Evolutionary conservation across 2,797 vertebrate species (phyloP), one percentile per base, ranked within the genome.

Genomic region (Bucorvus abyssinicus): DNA sequence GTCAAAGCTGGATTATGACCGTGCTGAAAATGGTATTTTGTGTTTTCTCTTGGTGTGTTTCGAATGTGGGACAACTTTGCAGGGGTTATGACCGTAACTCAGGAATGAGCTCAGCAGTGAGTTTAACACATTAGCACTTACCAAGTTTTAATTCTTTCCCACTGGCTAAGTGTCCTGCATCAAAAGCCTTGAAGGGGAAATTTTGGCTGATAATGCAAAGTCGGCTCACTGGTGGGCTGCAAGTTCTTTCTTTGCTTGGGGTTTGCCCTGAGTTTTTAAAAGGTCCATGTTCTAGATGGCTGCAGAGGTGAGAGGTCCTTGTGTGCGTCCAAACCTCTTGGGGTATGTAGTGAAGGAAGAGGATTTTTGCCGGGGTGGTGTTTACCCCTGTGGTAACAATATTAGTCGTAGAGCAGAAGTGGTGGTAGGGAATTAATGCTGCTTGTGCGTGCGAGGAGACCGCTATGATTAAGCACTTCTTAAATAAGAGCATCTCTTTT

Each of bases 131-230:
- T 95, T 61, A 96, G 40, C 84, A 57, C 59, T 55, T 71, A 84
- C 6, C 78, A 93, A 40, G 30, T 89, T 86, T 86, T 75, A 67
- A 50, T 92, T 85, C 71, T 76, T 85, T 96, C 79, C 85, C 87
- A 73, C 86, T 76, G 8, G 88, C 81, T 36, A 71, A 81, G 97
- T 98, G 93, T 96, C 97, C 97, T 93, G 98, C 98, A 61, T 96
- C 98, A 29, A 98, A 99, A 96, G 96, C 98, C 50, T 98, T 98
- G 15, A 99, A 98, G 94, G 98, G 97, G 98, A 98, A 96, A 97
- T 98, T 90, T 98, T 4, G 3, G 6, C 61, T 53, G 21, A 22
- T 61, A n/a, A 44, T 27, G 52, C 23, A 45, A 75, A 71, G 38
- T 47, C 57, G 45, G 3, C 30, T 91, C 12, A 14, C 5, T 65